Base-by-base conservation (phyloP, 2,888 invertebrate genomes). In the Cephus pygmeus region DNA sequence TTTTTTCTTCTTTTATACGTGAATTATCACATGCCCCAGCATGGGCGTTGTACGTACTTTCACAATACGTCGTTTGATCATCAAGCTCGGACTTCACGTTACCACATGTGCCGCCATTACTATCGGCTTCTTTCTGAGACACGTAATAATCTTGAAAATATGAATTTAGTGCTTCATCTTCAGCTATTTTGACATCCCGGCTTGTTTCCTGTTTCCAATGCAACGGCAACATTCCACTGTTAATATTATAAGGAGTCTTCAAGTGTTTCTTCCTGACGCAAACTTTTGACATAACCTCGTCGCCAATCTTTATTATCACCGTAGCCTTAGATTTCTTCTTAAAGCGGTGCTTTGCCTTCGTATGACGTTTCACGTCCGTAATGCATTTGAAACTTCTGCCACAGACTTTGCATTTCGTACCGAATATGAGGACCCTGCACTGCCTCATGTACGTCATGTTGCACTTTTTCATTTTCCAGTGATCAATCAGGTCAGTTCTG, bases 321-420 rank as follows among this genome's bases (percentile, higher is more conserved):
- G 79, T 83, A 11, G 88, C 35, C 30, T 73, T 77, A 36, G 77
- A 79, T 69, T 68, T 33, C 69, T 77, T 81, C 11, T 33, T 23
- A 23, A 1, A 71, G 23, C 34, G 9, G 75, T 89, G 88, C 34
- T 77, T 80, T 11, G 74, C 81, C 69, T 73, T 78, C 12, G 12
- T 73, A 34, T 71, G 71, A 15, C 1, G 71, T 31, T 31, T 34
- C 2, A 87, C 30, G 56, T 89, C 88, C 1, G 76, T 84, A 36
- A 79, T 75, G 36, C 88, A 90, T 75, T 88, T 89, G 68, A 88
- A 88, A 11, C 36, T 76, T 56, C 76, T 80, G 11, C 82, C 79
- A 76, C 89, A 89, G 34, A 83, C 30, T 6, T 77, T 78, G 75
- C 90, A 90, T 35, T 68, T 82, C 36, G 78, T 81, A 23, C 85